Conservation (phyloP, 2,113 vertebrate species). For the Urocolius indicus region DNA sequence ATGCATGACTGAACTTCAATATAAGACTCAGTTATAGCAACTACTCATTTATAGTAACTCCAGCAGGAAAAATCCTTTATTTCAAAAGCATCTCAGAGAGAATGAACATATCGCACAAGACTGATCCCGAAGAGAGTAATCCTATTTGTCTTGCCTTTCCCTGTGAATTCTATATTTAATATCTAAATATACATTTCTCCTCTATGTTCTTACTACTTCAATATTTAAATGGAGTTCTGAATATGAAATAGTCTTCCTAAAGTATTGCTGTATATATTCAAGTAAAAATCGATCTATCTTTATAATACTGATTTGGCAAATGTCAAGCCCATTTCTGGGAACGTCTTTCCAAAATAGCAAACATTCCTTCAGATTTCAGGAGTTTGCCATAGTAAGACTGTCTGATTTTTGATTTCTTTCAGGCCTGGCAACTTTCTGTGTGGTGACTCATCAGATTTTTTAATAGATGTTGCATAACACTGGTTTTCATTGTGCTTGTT, state of each 20-base stretch:
- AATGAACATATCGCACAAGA: not conserved
- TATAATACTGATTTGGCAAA: not conserved
- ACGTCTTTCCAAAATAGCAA: not conserved
- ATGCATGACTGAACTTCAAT: not conserved
- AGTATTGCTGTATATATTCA: not conserved
- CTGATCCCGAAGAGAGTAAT: not conserved
- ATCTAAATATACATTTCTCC: not conserved
- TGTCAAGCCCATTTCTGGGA: not conserved
- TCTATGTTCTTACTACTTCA: not conserved
- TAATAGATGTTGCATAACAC: constrained; percentile 55
- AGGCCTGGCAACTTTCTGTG: not conserved
- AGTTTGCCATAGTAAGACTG: not conserved
- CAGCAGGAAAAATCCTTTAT: not conserved
- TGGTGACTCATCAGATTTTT: constrained; percentile 64
- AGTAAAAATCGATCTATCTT: not conserved
- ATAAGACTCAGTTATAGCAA: not conserved
- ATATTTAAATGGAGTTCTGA: not conserved
- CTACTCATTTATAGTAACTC: not conserved
- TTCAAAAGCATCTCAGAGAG: not conserved
- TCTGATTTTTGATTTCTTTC: constrained; percentile 28
- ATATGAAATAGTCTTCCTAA: not conserved
- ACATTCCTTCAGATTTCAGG: not conserved
- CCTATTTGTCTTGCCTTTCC: not conserved
- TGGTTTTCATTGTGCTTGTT: constrained; percentile 36
- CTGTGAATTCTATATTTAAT: not conserved